Evolutionary conservation across 1,140 invertebrate genomes (phyloP).

Genomic region (Platyscapa corneri): DNA sequence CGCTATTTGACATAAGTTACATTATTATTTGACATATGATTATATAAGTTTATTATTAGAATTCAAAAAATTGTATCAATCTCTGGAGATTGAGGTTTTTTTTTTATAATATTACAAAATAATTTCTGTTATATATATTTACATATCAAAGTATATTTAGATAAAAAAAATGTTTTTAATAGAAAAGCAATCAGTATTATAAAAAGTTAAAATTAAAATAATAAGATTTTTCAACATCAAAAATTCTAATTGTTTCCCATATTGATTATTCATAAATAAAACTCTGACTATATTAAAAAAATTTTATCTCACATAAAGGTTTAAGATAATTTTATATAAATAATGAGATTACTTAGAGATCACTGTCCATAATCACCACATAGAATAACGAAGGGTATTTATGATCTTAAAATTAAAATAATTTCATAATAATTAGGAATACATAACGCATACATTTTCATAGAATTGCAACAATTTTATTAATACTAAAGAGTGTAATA

Average conservation of each 20-base stretch:
- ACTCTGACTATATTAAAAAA: too few species aligned
- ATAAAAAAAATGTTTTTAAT: too few species aligned
- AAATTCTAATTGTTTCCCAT: too few species aligned
- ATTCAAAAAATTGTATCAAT: not conserved
- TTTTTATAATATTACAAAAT: not conserved
- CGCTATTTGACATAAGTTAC: too few species aligned
- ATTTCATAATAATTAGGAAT: not conserved
- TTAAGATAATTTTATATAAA: not conserved
- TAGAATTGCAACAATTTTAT: not conserved
- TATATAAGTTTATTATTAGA: too few species aligned
- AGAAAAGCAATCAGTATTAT: too few species aligned
- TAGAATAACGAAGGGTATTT: not conserved
- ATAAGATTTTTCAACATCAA: too few species aligned
- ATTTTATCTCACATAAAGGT: not conserved
- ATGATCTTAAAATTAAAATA: slow-evolving; percentile 32
- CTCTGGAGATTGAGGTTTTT: not conserved
- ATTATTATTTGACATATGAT: too few species aligned
- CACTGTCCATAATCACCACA: not conserved
- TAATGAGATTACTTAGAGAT: not conserved
- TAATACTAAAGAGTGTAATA: not conserved
- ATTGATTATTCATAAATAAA: not conserved
- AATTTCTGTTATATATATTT: not conserved
- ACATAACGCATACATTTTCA: not conserved
- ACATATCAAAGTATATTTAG: too few species aligned
- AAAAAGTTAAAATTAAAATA: too few species aligned